phyloP scores from a whole-genome alignment of 1,140 invertebrate species.

The Heliconius melpomene region DNA sequence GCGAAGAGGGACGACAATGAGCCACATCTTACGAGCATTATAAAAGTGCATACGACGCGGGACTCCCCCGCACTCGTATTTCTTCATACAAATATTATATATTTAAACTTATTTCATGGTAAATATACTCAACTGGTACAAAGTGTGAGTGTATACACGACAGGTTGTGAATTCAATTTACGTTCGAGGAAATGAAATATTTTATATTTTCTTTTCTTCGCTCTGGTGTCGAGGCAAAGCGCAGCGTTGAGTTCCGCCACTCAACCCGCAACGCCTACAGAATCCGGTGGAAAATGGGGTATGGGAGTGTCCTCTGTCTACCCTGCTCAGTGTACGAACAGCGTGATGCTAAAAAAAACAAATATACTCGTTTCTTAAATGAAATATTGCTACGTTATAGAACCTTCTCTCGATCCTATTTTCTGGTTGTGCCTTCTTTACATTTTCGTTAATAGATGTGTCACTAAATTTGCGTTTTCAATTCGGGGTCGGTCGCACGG shows the following conservation, averaged over 20 bases:
- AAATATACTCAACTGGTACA: background rate
- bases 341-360: no score
- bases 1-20: slow-evolving; percentile 32
- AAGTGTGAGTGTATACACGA: no score
- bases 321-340: no score
- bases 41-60: slow-evolving; percentile 28
- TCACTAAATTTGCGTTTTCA: slow-evolving; percentile 79
- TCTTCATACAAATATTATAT: slow-evolving; percentile 12
- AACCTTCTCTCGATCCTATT: slow-evolving; percentile 57
- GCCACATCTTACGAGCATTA: slow-evolving; percentile 31
- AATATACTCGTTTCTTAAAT: slow-evolving; percentile 6
- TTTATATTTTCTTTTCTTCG: no score
- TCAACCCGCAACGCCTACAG: no score
- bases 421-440: slow-evolving; percentile 65
- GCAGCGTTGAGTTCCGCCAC: no score
- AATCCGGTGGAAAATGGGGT: no score
- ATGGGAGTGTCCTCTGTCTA: no score
- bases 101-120: background rate
- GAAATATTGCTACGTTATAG: slow-evolving; percentile 45
- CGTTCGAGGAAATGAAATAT: no score
- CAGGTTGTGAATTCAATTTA: no score
- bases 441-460: slow-evolving; percentile 78
- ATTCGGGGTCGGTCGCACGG: slow-evolving; percentile 65
- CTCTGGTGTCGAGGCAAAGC: no score
- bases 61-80: slow-evolving; percentile 2